phyloP scores from a whole-genome alignment of 2,797 vertebrate species.

The Tapirus indicus region DNA sequence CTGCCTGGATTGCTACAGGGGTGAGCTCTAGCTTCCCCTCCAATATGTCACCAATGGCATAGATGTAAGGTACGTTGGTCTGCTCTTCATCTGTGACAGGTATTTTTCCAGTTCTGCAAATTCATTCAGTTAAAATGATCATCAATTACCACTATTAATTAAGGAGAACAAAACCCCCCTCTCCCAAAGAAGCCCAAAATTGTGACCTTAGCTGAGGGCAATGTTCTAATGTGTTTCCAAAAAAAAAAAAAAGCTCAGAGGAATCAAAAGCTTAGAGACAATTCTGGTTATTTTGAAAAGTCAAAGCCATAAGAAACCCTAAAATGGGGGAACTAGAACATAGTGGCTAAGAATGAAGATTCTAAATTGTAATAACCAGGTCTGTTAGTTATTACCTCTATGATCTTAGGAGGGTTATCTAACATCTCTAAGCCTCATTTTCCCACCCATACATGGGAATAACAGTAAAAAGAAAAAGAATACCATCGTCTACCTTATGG shows the following conservation, averaged over 20 bases:
- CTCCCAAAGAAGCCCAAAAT: not conserved
- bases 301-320: not conserved
- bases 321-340: not conserved
- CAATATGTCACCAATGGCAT: slow-evolving; percentile 91
- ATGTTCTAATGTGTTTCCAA: not conserved
- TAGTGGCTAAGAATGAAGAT: not conserved
- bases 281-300: not conserved
- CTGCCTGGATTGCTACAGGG: slow-evolving; percentile 92
- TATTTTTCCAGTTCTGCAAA: slow-evolving; percentile 91
- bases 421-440: not conserved
- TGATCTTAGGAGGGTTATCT: not conserved
- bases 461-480: not conserved
- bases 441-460: not conserved
- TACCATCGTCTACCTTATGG: not conserved
- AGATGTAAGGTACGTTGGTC: slow-evolving; percentile 91
- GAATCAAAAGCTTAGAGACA: not conserved
- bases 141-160: not conserved
- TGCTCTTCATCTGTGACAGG: slow-evolving; percentile 91
- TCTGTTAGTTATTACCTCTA: not conserved
- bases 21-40: slow-evolving; percentile 90
- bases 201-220: not conserved
- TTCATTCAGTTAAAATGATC: slow-evolving; percentile 51
- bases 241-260: not conserved
- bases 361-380: not conserved
- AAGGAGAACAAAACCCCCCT: not conserved